These are phyloP conservation scores for Aspidoscelis tigris DNA, from an alignment of 2,113 vertebrate species.

Conservation along the genomic window DNA sequence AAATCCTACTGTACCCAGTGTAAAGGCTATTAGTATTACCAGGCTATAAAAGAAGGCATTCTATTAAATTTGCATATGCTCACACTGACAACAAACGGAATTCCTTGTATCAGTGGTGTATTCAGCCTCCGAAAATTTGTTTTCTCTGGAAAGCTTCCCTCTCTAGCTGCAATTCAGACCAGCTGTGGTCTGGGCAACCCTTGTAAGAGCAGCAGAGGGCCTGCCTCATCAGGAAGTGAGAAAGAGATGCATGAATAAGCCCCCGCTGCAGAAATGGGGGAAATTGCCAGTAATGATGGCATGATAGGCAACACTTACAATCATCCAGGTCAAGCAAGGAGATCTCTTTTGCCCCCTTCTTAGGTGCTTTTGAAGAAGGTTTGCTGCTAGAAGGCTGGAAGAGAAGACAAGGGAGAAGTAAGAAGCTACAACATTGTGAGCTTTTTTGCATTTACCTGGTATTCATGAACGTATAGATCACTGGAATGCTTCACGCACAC, in stretches of 20 bases:
- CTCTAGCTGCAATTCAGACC: neutral
- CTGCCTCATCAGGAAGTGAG: neutral
- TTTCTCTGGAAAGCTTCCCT: neutral
- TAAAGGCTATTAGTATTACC: neutral
- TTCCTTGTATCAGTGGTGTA: no score
- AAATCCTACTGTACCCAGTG: neutral
- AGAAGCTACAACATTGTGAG: neutral
- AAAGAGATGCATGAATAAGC: neutral
- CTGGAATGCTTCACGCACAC: no score
- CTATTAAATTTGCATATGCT: no score
- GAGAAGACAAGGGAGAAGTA: neutral
- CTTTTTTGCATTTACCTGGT: no score
- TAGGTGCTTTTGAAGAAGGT: constrained; percentile 70
- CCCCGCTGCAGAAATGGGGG: neutral
- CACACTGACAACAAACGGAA: no score
- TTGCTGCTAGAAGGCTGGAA: constrained; percentile 75
- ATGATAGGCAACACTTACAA: constrained; percentile 80
- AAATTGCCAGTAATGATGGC: neutral
- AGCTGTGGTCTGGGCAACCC: neutral
- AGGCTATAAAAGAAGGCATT: neutral
- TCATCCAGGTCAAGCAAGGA: constrained; percentile 96
- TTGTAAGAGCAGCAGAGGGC: neutral
- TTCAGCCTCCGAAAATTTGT: neutral
- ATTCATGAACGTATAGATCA: no score
- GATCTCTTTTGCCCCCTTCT: constrained; percentile 87